Evolutionary conservation across 2,113 vertebrate species (phyloP).

Genomic region (Sinocyclocheilus anophthalmus): DNA sequence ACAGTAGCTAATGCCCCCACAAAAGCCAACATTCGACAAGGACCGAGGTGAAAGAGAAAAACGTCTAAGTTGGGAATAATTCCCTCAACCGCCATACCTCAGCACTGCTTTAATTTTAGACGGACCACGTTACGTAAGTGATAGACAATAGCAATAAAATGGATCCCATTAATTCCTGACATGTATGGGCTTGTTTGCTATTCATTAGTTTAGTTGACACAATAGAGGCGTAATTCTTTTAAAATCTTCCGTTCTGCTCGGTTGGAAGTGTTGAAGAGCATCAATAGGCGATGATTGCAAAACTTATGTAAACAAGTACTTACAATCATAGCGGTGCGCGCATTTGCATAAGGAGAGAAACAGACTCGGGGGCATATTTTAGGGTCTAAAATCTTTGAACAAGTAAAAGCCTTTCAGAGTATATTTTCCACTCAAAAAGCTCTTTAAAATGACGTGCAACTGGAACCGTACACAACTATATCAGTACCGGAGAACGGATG

Average conservation of each 20-base stretch:
- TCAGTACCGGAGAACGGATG: neutral
- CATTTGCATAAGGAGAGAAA: constrained; percentile 50
- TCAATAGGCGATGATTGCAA: constrained; percentile 57
- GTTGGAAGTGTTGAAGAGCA: constrained; percentile 49
- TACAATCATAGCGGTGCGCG: constrained; percentile 42
- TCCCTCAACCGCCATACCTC: constrained; percentile 23
- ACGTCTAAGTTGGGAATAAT: constrained; percentile 29
- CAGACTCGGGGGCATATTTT: constrained; percentile 3
- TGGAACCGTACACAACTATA: neutral
- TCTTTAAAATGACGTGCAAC: neutral
- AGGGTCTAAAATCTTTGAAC: neutral
- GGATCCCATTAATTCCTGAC: constrained; percentile 52
- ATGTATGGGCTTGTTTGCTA: constrained; percentile 41
- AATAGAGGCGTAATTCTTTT: constrained; percentile 56
- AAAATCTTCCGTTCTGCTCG: constrained; percentile 47
- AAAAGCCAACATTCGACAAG: constrained; percentile 64
- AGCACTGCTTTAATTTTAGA: constrained; percentile 34
- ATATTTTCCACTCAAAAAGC: neutral
- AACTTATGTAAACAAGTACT: constrained; percentile 60
- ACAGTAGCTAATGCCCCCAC: constrained; percentile 64
- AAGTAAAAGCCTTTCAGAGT: neutral
- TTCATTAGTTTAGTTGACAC: constrained; percentile 55
- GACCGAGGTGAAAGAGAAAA: constrained; percentile 19
- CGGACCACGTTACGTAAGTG: constrained; percentile 28
- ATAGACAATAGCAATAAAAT: constrained; percentile 37